Conservation (phyloP, 2,113 vertebrate genomes). For the Emydocephalus ijimae region DNA sequence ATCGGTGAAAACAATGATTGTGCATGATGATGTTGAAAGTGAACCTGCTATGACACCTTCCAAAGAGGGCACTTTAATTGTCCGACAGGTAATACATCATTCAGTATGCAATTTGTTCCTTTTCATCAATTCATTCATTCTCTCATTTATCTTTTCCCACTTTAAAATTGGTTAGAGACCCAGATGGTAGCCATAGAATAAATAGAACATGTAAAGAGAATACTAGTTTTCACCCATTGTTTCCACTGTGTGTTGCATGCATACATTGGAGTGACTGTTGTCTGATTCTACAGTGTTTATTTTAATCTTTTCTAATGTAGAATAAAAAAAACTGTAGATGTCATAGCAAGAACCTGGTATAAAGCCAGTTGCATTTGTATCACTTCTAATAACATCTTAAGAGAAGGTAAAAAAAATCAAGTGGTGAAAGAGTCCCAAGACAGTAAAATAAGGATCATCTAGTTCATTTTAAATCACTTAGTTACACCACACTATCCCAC, state of each 20-base stretch:
- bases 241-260: conserved; percentile 69
- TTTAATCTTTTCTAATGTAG: conserved; percentile 48
- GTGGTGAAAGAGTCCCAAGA: not conserved
- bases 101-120: conserved; percentile 39
- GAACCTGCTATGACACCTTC: conserved; percentile 92
- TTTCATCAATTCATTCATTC: conserved; percentile 74
- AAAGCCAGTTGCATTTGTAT: not conserved
- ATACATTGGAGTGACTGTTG: conserved; percentile 54
- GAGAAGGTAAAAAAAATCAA: conserved; percentile 20
- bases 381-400: not conserved
- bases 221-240: conserved; percentile 57
- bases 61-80: conserved; percentile 95
- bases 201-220: conserved; percentile 63
- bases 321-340: conserved; percentile 42
- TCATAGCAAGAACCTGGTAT: not conserved
- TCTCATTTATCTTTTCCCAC: conserved; percentile 75
- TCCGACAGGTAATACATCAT: conserved; percentile 87
- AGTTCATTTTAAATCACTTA: conserved; percentile 13
- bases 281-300: conserved; percentile 45
- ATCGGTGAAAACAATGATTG: conserved; percentile 94
- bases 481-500: not conserved
- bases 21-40: conserved; percentile 90
- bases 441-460: not conserved
- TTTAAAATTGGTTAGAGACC: conserved; percentile 65
- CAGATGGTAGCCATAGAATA: conserved; percentile 50